Evolutionary conservation across 1,140 invertebrate species (phyloP).

Genomic region (Zaprionus davidi): DNA sequence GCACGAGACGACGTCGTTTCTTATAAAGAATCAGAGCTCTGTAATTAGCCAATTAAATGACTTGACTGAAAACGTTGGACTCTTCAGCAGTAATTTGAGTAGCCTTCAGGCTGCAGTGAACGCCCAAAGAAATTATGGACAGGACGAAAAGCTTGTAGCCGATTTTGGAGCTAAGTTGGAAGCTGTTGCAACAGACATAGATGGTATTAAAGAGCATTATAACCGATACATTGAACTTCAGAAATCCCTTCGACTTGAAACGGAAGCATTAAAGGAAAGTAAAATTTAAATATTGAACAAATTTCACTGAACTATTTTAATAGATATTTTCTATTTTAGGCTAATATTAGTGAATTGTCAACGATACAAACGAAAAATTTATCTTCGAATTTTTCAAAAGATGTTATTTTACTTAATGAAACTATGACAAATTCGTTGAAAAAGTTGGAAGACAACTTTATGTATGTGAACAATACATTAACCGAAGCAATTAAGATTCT

Average conservation of each 20-base stretch:
- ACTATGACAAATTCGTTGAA: conserved; percentile 52
- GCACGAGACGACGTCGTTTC: conserved; percentile 86
- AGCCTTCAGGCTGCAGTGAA: conserved; percentile 54
- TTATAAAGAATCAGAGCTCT: conserved; percentile 86
- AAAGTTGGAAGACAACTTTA: conserved; percentile 53
- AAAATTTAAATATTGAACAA: neutral
- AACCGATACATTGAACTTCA: conserved; percentile 64
- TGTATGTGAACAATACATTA: conserved; percentile 68
- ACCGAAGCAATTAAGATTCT: conserved; percentile 72
- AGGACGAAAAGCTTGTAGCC: conserved; percentile 78
- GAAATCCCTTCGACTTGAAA: conserved; percentile 60
- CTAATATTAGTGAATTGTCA: conserved; percentile 57
- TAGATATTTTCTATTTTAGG: conserved; percentile 31
- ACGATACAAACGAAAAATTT: conserved; percentile 40
- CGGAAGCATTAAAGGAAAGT: conserved; percentile 58
- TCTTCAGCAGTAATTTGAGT: conserved; percentile 63
- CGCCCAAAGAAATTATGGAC: conserved; percentile 67
- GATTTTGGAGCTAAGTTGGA: conserved; percentile 82
- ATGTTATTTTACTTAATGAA: conserved; percentile 51
- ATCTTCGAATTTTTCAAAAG: conserved; percentile 60
- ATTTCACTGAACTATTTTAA: neutral
- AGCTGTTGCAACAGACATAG: conserved; percentile 71
- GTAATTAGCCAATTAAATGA: conserved; percentile 65
- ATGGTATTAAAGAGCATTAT: conserved; percentile 76
- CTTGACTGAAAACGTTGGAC: conserved; percentile 58